These are phyloP conservation scores for Gandaritis pyraliata DNA, from an alignment of 2,888 invertebrate species.

Conservation along the genomic window DNA sequence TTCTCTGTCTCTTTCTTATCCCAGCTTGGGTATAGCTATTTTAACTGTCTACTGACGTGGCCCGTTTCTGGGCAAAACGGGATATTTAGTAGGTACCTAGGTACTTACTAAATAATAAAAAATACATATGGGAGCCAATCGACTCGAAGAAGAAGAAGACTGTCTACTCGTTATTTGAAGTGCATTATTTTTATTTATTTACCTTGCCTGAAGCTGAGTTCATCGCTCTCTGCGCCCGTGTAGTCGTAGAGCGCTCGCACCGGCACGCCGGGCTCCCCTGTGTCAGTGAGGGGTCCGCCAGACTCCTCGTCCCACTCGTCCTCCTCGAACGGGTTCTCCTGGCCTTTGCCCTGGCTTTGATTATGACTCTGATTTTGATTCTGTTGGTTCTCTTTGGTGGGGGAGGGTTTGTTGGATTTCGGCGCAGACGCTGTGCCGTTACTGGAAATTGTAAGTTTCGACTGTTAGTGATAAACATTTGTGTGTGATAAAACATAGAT, in stretches of 20 bases:
- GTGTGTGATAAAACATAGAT: no score
- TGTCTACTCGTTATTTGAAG: no score
- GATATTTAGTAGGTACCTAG: no score
- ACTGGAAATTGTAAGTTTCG: slow-evolving; percentile 50
- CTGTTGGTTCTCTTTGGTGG: slow-evolving; percentile 58
- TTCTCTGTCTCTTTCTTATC: no score
- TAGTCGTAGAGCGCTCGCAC: slow-evolving; percentile 98
- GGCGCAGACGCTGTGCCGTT: slow-evolving; percentile 75
- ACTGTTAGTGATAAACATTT: neutral
- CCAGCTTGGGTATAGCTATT: no score
- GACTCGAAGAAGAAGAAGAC: no score
- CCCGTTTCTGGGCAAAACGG: no score
- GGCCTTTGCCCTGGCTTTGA: slow-evolving; percentile 56
- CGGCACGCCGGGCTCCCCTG: slow-evolving; percentile 96
- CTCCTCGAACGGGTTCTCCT: slow-evolving; percentile 93
- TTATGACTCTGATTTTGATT: slow-evolving; percentile 33
- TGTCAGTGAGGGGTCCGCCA: slow-evolving; percentile 94
- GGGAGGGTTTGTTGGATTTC: slow-evolving; percentile 70
- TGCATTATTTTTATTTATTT: no score
- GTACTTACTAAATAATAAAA: no score
- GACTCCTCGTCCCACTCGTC: slow-evolving; percentile 93
- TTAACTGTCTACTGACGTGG: no score
- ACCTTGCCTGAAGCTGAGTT: slow-evolving; percentile 98
- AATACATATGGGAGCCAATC: no score
- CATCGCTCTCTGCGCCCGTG: slow-evolving; percentile 98